phyloP scores from a whole-genome alignment of 2,888 invertebrate genomes.

The Xanthorhoe designata region DNA sequence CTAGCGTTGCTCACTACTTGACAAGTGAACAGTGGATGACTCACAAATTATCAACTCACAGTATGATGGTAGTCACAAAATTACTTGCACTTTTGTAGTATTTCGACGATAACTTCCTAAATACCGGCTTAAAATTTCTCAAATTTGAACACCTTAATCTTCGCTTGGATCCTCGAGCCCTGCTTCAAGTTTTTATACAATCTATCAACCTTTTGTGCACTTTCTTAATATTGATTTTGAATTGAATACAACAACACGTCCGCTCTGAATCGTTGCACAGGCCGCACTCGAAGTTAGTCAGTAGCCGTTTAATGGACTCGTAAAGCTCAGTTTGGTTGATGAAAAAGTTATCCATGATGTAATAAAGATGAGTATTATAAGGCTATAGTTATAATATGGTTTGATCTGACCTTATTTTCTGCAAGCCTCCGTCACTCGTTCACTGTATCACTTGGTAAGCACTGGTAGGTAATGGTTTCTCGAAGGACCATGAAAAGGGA shows the following conservation, averaged over 20 bases:
- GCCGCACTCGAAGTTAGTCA: neutral
- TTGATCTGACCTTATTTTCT: too few species aligned
- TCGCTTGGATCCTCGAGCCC: neutral
- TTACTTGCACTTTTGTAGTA: constrained; percentile 1
- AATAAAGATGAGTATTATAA: too few species aligned
- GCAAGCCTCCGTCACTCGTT: too few species aligned
- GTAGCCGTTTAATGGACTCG: too few species aligned
- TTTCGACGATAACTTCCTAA: neutral
- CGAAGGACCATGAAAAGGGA: too few species aligned
- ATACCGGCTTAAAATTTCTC: neutral
- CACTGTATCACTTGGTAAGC: too few species aligned
- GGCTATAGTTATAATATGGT: too few species aligned
- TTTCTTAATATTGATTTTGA: neutral
- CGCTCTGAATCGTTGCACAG: neutral
- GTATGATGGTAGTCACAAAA: neutral
- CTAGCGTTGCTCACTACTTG: neutral
- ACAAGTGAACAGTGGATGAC: neutral
- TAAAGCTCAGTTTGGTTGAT: too few species aligned
- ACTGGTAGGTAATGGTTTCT: too few species aligned
- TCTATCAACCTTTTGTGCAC: neutral
- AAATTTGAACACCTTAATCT: neutral
- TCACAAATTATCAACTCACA: neutral
- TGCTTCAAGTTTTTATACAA: neutral
- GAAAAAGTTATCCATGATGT: too few species aligned
- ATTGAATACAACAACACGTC: neutral